Evolutionary conservation across 2,888 invertebrate genomes (phyloP).

Genomic region (Hoplodrina blanda): DNA sequence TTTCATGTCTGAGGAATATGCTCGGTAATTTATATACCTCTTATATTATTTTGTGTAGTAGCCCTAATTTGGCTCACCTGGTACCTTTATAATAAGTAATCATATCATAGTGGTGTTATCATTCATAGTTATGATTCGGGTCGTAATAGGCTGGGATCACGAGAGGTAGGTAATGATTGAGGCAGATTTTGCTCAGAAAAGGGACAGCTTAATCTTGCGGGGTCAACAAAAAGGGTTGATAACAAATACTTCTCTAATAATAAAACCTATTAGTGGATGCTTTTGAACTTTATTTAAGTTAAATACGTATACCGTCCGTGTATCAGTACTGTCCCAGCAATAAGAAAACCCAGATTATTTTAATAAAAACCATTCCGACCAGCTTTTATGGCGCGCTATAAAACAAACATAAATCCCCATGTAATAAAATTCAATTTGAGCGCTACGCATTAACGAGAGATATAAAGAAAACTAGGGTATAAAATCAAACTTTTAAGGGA

Average conservation of each 20-base stretch:
- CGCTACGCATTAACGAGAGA: conserved; percentile 58
- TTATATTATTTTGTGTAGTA: conserved; percentile 22
- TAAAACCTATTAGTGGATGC: conserved; percentile 3
- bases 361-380: conserved; percentile 60
- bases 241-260: conserved; percentile 17
- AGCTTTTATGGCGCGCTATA: conserved; percentile 60
- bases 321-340: conserved; percentile 16
- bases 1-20: conserved; percentile 36
- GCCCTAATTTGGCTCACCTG: conserved; percentile 39
- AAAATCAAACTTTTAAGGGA: conserved; percentile 50
- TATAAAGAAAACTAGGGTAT: conserved; percentile 52
- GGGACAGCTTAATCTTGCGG: conserved; percentile 17
- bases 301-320: neutral
- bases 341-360: conserved; percentile 55
- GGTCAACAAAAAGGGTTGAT: conserved; percentile 12
- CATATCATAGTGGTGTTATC: conserved; percentile 29
- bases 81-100: conserved; percentile 26
- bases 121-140: conserved; percentile 43
- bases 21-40: conserved; percentile 26
- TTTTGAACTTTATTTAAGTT: conserved; percentile 12
- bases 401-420: conserved; percentile 61
- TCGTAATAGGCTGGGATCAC: conserved; percentile 33
- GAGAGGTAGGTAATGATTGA: conserved; percentile 22
- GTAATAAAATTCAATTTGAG: conserved; percentile 67
- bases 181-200: conserved; percentile 17